These are phyloP conservation scores for Melanostoma mellinum DNA, from an alignment of 2,888 invertebrate genomes.

Conservation along the genomic window DNA sequence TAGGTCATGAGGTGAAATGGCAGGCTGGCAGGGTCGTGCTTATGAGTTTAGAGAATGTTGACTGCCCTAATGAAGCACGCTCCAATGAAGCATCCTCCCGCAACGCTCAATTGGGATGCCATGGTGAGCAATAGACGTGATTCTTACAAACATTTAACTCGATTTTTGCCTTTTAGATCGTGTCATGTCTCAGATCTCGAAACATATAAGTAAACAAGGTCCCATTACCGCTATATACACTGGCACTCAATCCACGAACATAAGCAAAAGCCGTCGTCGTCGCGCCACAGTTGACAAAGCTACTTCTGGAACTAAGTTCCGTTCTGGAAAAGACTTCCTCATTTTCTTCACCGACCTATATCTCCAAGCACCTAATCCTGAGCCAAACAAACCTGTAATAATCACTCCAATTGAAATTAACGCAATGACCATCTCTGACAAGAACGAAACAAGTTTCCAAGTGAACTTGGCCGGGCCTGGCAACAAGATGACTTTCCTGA, in stretches of 20 bases:
- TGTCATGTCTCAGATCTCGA: constrained; percentile 84
- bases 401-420: constrained; percentile 60
- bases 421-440: constrained; percentile 67
- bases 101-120: constrained; percentile 82
- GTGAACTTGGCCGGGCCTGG: constrained; percentile 73
- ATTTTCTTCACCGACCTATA: constrained; percentile 75
- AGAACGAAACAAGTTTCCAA: constrained; percentile 73
- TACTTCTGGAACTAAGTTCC: constrained; percentile 73
- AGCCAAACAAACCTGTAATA: background rate
- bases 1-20: constrained; percentile 77
- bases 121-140: constrained; percentile 82
- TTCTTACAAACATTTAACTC: background rate
- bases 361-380: background rate
- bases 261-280: constrained; percentile 72
- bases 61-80: constrained; percentile 80
- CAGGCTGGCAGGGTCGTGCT: constrained; percentile 83
- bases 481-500: constrained; percentile 76
- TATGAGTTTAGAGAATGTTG: constrained; percentile 81
- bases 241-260: constrained; percentile 36
- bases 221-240: constrained; percentile 72
- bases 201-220: constrained; percentile 81
- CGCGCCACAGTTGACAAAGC: constrained; percentile 76
- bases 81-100: constrained; percentile 83
- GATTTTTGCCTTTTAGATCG: constrained; percentile 78
- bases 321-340: constrained; percentile 74